A percentile compares a stretch with the other conserved stretches of the same genome.
Conservation (phyloP, 2,113 vertebrate species). For the Lagopus leucura region DNA sequence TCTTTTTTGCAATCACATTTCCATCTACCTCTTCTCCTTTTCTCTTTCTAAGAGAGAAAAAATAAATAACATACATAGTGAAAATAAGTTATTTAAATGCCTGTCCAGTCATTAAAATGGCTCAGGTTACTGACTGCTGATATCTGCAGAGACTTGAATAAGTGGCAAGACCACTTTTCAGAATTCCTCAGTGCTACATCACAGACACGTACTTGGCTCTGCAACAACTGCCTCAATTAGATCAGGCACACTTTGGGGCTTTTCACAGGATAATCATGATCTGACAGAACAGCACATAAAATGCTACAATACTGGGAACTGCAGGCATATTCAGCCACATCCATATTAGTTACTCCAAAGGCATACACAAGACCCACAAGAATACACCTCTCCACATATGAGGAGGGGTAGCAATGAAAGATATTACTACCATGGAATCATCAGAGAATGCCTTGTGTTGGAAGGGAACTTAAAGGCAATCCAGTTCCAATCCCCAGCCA, state of each 20-base stretch:
- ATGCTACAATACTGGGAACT: neutral
- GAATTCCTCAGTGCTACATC: neutral
- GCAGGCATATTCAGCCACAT: neutral
- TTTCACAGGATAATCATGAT: neutral
- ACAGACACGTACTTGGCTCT: neutral
- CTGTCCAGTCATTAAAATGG: neutral
- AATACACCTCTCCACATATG: neutral
- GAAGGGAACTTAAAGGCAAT: too few species aligned
- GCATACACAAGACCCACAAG: neutral
- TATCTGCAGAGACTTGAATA: constrained; percentile 33
- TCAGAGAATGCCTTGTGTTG: neutral
- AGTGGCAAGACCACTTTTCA: neutral
- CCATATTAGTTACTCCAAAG: neutral
- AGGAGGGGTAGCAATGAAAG: neutral
- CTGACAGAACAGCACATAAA: neutral
- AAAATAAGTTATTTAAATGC: neutral
- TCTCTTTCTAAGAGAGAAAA: constrained; percentile 84
- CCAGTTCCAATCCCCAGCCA: too few species aligned
- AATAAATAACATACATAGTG: neutral
- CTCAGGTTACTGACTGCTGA: neutral
- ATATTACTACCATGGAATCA: neutral
- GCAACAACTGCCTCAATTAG: neutral
- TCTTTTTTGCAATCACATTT: constrained; percentile 85
- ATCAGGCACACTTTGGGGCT: neutral
- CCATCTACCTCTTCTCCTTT: constrained; percentile 88